Percentiles rank a stretch among this genome's conserved stretches.
These are phyloP conservation scores for Drosophila ochracea DNA, from an alignment of 2,888 invertebrate genomes.

Conservation along the genomic window DNA sequence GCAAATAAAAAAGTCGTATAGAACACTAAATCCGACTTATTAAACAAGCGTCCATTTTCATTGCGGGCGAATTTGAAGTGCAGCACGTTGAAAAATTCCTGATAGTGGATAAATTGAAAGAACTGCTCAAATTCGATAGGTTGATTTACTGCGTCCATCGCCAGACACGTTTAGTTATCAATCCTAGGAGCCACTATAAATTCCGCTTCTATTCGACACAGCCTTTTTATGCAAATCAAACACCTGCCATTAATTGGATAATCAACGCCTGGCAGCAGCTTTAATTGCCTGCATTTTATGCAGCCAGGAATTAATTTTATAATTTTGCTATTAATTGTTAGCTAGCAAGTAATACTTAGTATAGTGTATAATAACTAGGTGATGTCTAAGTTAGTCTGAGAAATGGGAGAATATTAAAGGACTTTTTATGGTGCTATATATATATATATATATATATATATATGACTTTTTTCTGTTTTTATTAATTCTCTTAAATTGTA, in stretches of 20 bases:
- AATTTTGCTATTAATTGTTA: conserved; percentile 33
- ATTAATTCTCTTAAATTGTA: neutral
- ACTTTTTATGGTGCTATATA: neutral
- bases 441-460: too few relatives aligned
- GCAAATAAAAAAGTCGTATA: neutral
- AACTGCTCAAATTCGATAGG: conserved; percentile 54
- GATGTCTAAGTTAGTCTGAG: neutral
- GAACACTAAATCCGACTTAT: conserved; percentile 25
- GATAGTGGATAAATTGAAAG: conserved; percentile 30
- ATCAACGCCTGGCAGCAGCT: conserved; percentile 10
- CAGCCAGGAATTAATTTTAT: conserved; percentile 19
- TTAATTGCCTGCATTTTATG: conserved; percentile 28
- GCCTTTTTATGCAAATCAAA: conserved; percentile 28
- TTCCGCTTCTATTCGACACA: too few relatives aligned
- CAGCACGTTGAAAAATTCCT: neutral
- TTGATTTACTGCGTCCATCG: conserved; percentile 12
- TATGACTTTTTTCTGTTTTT: too few relatives aligned
- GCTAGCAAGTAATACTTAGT: conserved; percentile 11
- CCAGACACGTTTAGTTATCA: neutral
- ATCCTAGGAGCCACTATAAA: neutral
- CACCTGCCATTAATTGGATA: conserved; percentile 22
- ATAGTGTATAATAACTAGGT: neutral
- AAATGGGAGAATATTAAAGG: neutral
- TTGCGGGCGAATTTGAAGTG: conserved; percentile 51
- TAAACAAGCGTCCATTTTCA: conserved; percentile 33